Percentiles rank a stretch among this genome's conserved stretches.
Evolutionary conservation across 2,888 invertebrate genomes (phyloP).

Genomic region (Drosophila fungiperda): DNA sequence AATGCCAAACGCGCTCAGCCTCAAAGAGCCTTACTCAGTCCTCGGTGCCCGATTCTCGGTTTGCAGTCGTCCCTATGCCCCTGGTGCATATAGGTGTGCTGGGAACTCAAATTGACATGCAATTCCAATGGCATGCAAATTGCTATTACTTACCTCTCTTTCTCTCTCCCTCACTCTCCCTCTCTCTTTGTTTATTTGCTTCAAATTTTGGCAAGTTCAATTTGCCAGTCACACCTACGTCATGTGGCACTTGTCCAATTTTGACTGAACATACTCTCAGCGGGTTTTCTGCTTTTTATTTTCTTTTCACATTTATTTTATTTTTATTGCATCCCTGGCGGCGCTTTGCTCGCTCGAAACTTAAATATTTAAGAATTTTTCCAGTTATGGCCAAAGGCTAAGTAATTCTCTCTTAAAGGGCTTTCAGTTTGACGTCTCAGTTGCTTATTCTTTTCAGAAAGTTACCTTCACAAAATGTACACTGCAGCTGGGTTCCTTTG

Average conservation of each 20-base stretch:
- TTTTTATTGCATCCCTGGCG: conserved; percentile 9
- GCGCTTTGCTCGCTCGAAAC: conserved; percentile 10
- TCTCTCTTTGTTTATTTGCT: conserved; percentile 7
- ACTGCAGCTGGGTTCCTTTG: conserved; percentile 39
- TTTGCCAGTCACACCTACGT: conserved; percentile 62
- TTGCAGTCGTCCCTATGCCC: conserved; percentile 1
- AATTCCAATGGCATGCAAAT: conserved; percentile 69
- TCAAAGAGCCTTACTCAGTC: conserved; percentile 48
- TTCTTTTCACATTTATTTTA: conserved; percentile 25
- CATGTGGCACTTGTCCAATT: conserved; percentile 56
- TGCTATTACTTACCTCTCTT: conserved; percentile 27
- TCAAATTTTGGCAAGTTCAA: conserved; percentile 59
- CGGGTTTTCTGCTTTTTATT: conserved; percentile 43
- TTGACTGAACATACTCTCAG: conserved; percentile 37
- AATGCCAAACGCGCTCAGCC: conserved; percentile 30
- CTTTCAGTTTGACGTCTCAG: conserved; percentile 53
- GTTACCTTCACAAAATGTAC: conserved; percentile 34
- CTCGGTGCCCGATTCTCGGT: conserved; percentile 9
- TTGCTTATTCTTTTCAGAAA: conserved; percentile 29
- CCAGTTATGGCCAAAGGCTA: conserved; percentile 25
- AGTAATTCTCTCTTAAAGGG: conserved; percentile 21
- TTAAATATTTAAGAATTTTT: conserved; percentile 49
- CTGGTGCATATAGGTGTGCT: conserved; percentile 11
- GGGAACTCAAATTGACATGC: conserved; percentile 62
- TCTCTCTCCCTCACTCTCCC: neutral